A percentile compares a stretch with the other conserved stretches of the same genome.
phyloP scores from a whole-genome alignment of 2,113 vertebrate genomes.

The Eclectus roratus region DNA sequence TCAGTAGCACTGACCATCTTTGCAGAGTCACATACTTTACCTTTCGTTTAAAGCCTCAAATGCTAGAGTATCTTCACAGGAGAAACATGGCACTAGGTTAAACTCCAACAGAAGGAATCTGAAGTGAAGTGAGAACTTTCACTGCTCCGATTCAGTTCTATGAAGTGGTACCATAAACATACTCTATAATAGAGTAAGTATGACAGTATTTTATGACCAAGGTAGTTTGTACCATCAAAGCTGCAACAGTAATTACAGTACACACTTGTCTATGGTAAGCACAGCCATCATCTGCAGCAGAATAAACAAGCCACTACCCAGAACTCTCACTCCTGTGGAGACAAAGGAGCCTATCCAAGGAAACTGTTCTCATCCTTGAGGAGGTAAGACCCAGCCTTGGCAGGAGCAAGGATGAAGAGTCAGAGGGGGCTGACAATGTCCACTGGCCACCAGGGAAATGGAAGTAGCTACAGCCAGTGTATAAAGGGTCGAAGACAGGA shows the following conservation, averaged over 20 bases:
- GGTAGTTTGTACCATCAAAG: neutral
- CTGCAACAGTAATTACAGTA: neutral
- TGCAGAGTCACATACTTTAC: neutral
- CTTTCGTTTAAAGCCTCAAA: neutral
- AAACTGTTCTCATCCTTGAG: neutral
- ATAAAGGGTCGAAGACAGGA: neutral
- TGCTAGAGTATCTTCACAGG: neutral
- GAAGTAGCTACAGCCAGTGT: neutral
- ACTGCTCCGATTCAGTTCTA: neutral
- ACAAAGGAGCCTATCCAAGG: neutral
- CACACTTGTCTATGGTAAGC: neutral
- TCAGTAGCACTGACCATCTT: neutral
- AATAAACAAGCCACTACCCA: neutral
- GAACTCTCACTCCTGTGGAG: neutral
- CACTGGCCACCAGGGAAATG: fast-evolving
- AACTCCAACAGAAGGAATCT: neutral
- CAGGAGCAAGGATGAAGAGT: neutral
- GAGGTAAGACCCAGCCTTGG: neutral
- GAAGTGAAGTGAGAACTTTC: neutral
- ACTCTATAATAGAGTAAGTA: neutral
- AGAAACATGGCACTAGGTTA: neutral
- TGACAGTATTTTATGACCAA: neutral
- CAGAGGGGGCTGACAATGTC: neutral
- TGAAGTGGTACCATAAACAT: neutral
- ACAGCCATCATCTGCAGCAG: neutral